Evolutionary conservation across 2,113 vertebrate species (phyloP).

Genomic region (Mandrillus leucophaeus): DNA sequence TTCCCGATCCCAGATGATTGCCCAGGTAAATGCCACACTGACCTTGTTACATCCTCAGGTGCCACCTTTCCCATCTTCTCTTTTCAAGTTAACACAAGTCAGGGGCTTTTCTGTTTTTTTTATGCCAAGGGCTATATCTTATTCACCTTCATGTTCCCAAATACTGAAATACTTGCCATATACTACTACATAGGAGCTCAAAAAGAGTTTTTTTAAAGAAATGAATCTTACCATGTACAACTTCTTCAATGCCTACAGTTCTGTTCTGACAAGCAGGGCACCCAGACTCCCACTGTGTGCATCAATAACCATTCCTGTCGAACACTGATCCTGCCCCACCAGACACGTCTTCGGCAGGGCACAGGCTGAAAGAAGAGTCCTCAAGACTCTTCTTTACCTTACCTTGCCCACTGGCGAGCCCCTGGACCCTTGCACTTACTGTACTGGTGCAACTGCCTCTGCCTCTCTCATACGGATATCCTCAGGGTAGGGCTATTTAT

Average conservation of each 20-base stretch:
- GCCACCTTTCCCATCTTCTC: neutral
- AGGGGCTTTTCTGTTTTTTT: neutral
- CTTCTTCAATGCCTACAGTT: neutral
- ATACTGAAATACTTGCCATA: neutral
- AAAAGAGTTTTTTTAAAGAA: neutral
- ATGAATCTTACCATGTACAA: neutral
- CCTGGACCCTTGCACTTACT: neutral
- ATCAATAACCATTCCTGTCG: neutral
- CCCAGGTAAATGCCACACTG: neutral
- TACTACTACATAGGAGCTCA: neutral
- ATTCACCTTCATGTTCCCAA: neutral
- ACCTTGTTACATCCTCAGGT: neutral
- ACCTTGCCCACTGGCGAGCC: neutral
- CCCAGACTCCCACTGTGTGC: neutral
- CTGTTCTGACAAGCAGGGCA: neutral
- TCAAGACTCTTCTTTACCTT: neutral
- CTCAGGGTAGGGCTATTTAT: neutral
- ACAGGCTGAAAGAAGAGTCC: neutral
- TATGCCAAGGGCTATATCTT: neutral
- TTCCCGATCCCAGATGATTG: neutral
- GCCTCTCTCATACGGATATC: neutral
- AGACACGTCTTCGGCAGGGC: neutral
- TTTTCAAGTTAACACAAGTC: neutral
- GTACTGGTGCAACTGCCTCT: neutral
- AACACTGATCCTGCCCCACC: accelerated